Conservation (phyloP, 2,797 vertebrate genomes). For the Mico argentatus region DNA sequence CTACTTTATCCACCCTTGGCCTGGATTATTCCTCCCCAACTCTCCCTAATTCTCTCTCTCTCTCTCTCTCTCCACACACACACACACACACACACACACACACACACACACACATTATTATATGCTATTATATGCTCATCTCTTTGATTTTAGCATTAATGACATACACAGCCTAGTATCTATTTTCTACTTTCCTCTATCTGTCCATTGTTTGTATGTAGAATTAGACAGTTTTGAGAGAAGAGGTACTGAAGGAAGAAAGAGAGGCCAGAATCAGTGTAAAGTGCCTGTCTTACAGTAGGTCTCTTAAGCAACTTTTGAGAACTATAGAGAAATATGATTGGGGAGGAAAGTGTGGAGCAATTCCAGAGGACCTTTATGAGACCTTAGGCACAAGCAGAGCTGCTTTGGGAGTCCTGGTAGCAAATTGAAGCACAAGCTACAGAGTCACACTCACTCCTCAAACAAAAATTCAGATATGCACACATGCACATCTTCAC, state of each 20-base stretch:
- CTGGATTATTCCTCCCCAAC: background rate
- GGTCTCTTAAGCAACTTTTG: background rate
- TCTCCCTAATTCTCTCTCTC: background rate
- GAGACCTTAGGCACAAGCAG: background rate
- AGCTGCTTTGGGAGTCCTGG: background rate
- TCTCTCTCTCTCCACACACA: too few species aligned
- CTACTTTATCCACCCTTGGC: background rate
- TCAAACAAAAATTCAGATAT: background rate
- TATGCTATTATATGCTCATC: background rate
- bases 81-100: background rate
- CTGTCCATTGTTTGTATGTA: background rate
- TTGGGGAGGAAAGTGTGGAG: background rate
- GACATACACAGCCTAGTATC: background rate
- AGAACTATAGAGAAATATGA: background rate
- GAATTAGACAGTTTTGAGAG: background rate
- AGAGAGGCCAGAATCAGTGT: background rate
- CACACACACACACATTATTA: background rate
- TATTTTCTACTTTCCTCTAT: background rate
- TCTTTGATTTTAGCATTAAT: background rate
- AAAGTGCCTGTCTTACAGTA: background rate
- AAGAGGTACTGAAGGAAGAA: background rate
- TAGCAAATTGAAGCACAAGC: too few species aligned
- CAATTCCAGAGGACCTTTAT: background rate
- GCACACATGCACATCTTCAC: background rate
- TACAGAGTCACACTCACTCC: background rate